phyloP scores from a whole-genome alignment of 2,113 vertebrate species.

The Salminus brasiliensis region DNA sequence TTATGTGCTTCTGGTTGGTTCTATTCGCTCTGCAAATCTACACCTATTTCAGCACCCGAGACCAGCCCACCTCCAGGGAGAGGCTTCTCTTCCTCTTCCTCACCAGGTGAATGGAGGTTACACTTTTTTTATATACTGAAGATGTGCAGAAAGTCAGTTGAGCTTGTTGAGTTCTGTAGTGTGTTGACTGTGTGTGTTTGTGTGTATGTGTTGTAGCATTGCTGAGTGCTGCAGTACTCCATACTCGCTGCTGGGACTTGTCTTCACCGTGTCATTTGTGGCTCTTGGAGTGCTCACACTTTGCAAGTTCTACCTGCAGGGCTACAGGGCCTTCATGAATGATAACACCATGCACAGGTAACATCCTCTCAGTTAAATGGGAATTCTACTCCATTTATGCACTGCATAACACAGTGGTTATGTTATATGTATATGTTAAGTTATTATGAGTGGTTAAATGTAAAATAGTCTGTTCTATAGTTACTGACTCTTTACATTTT shows the following conservation, averaged over 20 bases:
- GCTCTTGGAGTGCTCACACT: slow-evolving; percentile 95
- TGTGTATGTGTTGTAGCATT: slow-evolving; percentile 76
- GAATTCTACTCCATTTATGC: no score
- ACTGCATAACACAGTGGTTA: no score
- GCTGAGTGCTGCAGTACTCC: slow-evolving; percentile 98
- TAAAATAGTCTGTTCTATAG: no score
- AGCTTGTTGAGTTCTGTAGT: background rate
- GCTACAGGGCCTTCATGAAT: slow-evolving; percentile 97
- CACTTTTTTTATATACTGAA: background rate
- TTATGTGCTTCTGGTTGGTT: slow-evolving; percentile 98
- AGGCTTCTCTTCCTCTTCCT: slow-evolving; percentile 96
- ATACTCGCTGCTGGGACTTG: slow-evolving; percentile 92
- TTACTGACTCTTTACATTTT: no score
- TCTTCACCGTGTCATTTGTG: slow-evolving; percentile 97
- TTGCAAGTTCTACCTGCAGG: slow-evolving; percentile 99
- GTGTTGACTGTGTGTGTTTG: background rate
- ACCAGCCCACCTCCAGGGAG: slow-evolving; percentile 95
- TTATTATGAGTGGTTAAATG: no score
- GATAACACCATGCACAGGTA: slow-evolving; percentile 98
- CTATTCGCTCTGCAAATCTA: slow-evolving; percentile 97
- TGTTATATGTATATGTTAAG: no score
- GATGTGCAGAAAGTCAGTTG: background rate
- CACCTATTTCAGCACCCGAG: slow-evolving; percentile 95
- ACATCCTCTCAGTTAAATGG: background rate
- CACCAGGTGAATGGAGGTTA: slow-evolving; percentile 81